Evolutionary conservation across 2,113 vertebrate genomes (phyloP), one percentile per base, ranked within the genome.

Genomic region (Chloebia gouldiae): DNA sequence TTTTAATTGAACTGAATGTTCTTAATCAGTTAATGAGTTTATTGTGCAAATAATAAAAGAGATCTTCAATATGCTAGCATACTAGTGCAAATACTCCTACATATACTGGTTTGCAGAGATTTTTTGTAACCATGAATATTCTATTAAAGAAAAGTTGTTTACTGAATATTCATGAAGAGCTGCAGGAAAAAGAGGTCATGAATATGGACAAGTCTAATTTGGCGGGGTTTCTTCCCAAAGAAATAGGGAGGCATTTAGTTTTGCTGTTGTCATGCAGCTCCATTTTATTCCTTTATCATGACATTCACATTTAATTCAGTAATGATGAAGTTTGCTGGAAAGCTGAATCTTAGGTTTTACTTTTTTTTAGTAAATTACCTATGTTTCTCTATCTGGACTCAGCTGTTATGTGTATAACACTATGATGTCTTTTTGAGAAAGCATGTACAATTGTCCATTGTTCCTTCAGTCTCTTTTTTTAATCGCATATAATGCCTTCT

Each of bases 161-260:
- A 78, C 51, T 94, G 93, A 97, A 92, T 93, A 93, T 91, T 97
- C 85, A 93, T 93, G 76, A 86, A 56, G 86, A 90, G 70, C 39
- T 94, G 57, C 31, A 93, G 85, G 85, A 80, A 96, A 95, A 92
- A 90, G 85, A 88, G 71, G 59, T 92, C 90, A 86, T 96, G 94
- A 94, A 96, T 96, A 96, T 94, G 93, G 92, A 94, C 88, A 80
- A 88, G 80, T 45, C 72, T 94, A 37, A 88, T 93, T 86, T 83
- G 56, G 64, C 42, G 59, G 78, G 37, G 27, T 75, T 95, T 77
- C 56, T 90, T 77, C 14, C 4, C 11, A 66, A 63, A 54, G 56
- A 49, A 75, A 63, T 61, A 77, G 24, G 15, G 61, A 82, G 10
- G 21, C 63, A 56, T 95, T 82, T 24, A 27, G 1, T 85, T 91